Evolutionary conservation across 2,113 vertebrate genomes (phyloP).

Genomic region (Sceloporus tristichus): DNA sequence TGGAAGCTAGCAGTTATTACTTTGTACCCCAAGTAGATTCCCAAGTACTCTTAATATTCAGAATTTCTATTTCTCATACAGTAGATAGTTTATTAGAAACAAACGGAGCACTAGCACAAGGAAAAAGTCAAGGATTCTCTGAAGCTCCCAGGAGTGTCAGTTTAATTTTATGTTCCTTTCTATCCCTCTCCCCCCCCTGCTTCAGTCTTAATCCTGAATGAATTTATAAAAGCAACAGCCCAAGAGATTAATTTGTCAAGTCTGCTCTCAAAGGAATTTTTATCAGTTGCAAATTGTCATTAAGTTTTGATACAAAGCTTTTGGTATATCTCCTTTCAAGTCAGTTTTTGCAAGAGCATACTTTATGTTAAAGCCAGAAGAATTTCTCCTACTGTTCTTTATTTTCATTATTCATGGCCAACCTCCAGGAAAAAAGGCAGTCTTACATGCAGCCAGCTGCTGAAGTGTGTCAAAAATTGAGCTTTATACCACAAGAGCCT

Average conservation of each 20-base stretch:
- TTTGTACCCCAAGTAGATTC: neutral
- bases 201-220: neutral
- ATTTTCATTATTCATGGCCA: slow-evolving; percentile 5
- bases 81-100: neutral
- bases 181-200: neutral
- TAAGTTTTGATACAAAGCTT: neutral
- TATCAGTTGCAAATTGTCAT: slow-evolving; percentile 16
- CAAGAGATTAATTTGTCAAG: slow-evolving; percentile 13
- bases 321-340: neutral
- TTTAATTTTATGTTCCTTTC: neutral
- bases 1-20: neutral
- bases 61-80: neutral
- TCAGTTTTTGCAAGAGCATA: neutral
- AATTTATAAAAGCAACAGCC: neutral
- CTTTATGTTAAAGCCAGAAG: neutral
- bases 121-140: neutral
- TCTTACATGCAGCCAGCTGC: slow-evolving; percentile 7
- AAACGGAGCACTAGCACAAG: neutral
- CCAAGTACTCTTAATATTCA: neutral
- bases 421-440: neutral
- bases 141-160: neutral
- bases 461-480: neutral
- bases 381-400: neutral
- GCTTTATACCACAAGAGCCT: neutral
- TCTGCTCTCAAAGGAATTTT: slow-evolving; percentile 2